Percentiles rank a stretch among this genome's conserved stretches.
phyloP scores from a whole-genome alignment of 2,888 invertebrate genomes.

The Nymphalis polychloros region DNA sequence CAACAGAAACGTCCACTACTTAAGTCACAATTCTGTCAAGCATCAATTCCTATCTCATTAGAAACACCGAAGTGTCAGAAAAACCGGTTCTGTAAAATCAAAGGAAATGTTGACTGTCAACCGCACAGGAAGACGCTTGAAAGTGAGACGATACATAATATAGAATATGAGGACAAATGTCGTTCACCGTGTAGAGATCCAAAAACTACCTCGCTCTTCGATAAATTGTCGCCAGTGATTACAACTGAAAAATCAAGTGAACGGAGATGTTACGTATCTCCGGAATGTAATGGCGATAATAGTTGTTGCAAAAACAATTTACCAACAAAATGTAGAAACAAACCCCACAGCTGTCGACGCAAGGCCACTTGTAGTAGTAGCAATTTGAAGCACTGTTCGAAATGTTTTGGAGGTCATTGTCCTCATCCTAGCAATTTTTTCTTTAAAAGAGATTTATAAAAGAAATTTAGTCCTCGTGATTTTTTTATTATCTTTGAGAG shows the following conservation, averaged over 20 bases:
- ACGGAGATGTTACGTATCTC: background rate
- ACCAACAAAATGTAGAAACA: slow-evolving; percentile 19
- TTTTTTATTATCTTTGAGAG: too few relatives aligned
- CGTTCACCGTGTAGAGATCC: background rate
- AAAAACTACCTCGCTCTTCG: background rate
- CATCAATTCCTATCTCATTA: background rate
- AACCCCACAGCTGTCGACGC: slow-evolving; percentile 9
- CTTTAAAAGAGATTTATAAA: slow-evolving; percentile 31
- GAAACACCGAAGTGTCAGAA: background rate
- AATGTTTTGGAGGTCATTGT: slow-evolving; percentile 33
- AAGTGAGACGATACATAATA: background rate
- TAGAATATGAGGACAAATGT: background rate
- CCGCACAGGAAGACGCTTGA: background rate
- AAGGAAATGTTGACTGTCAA: too few relatives aligned
- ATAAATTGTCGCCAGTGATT: background rate
- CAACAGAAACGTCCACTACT: background rate
- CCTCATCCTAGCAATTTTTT: slow-evolving; percentile 37
- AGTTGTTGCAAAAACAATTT: slow-evolving; percentile 21
- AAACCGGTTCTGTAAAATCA: too few relatives aligned
- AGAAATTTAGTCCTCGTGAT: too few relatives aligned
- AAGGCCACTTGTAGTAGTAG: background rate
- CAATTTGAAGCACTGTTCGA: slow-evolving; percentile 29
- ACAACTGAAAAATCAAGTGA: background rate
- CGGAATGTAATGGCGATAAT: slow-evolving; percentile 7
- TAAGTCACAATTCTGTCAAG: background rate